Conservation (phyloP, 2,113 vertebrate genomes). For the Micronycteris hirsuta region DNA sequence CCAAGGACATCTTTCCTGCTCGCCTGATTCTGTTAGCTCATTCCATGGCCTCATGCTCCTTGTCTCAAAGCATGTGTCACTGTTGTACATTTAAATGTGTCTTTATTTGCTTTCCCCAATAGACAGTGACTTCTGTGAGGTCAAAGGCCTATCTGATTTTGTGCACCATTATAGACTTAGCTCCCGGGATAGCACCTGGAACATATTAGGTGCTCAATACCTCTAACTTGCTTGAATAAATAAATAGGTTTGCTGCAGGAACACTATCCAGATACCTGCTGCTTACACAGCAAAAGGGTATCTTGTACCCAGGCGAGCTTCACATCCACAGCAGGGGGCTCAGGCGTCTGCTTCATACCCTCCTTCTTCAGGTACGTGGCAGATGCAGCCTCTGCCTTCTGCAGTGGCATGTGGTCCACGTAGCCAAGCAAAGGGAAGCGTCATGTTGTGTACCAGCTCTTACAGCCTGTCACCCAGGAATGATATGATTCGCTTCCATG, state of each 20-base stretch:
- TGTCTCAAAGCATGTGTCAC: background rate
- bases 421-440: background rate
- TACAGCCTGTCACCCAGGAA: background rate
- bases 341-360: background rate
- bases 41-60: background rate
- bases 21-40: background rate
- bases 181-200: background rate
- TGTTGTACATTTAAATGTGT: background rate
- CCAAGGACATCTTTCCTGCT: background rate
- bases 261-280: background rate
- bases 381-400: background rate
- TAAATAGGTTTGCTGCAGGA: background rate
- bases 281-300: background rate
- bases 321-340: background rate
- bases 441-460: background rate
- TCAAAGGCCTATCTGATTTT: background rate
- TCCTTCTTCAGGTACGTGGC: background rate
- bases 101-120: background rate
- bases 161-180: background rate
- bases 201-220: background rate
- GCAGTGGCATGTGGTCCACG: background rate
- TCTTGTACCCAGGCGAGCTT: background rate
- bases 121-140: background rate
- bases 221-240: background rate
- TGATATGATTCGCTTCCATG: background rate